Base-by-base conservation (phyloP, 2,113 vertebrate species). In the Dendrocopos noguchii region DNA sequence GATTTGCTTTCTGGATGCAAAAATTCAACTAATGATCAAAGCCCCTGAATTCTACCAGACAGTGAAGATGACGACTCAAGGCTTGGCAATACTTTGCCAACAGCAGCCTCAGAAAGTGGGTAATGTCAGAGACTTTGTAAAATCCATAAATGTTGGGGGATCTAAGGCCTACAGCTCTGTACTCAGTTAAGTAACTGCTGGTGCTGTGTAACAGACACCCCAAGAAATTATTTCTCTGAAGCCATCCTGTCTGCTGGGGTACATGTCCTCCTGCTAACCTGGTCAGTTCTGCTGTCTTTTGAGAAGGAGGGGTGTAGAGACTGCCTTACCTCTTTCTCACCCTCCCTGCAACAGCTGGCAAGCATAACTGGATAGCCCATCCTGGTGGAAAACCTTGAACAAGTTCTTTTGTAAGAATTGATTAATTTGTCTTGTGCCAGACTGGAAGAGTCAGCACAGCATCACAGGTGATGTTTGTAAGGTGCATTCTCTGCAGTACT, bases 21-120 rank as follows among this genome's bases (percentile, higher is more conserved):
- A 73, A 53, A 9, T 63, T 80, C 60, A 56, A 19, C 19, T 21
- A 34, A 53, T 46, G 57, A 75, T 75, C 2, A 3, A 64, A 80
- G 47, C 57, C 66, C 46, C 12, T 52, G 63, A 87, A 64, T 50
- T 79, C 10, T 47, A 31, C 12, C 19, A 78, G 52, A 63, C 11
- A 47, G 42, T 2, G 7, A 65, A 78, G 52, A 61, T 9, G n/a
- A 12, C 1, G 0, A 42, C 25, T 47, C 33, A 52, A 1, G 0
- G 16, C 19, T 60, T 78, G 61, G 36, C 42, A 90, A 19, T 42
- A 36, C 25, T 67, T 75, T 52, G 39, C 29, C 55, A 72, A n/a
- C 33, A 84, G 28, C 22, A 86, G 44, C 36, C 12, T 88, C 19
- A 44, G 79, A 60, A 91, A 74, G 8, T 10, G 24, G n/a, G 21